These are phyloP conservation scores for Trissolcus japonicus DNA, from an alignment of 2,888 invertebrate genomes.

Conservation along the genomic window DNA sequence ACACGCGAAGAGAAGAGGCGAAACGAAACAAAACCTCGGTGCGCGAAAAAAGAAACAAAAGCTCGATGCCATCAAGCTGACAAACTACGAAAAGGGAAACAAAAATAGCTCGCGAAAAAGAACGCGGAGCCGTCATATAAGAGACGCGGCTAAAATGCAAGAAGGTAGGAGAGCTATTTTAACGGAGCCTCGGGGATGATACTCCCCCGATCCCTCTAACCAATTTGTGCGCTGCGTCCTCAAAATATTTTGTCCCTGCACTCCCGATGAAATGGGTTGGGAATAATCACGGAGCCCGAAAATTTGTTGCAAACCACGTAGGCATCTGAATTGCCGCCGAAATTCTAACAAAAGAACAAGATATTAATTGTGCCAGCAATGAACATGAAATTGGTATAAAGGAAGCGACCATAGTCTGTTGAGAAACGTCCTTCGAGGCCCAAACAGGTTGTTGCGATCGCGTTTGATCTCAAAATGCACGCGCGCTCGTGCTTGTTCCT, in stretches of 20 bases:
- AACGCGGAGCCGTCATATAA: constrained; percentile 19
- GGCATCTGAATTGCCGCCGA: constrained; percentile 69
- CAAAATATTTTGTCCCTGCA: constrained; percentile 48
- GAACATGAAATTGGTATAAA: constrained; percentile 3
- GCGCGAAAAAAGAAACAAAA: constrained; percentile 32
- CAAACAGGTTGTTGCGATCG: constrained; percentile 24
- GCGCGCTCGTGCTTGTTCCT: constrained; percentile 1
- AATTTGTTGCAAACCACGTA: constrained; percentile 68
- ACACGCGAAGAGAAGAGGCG: constrained; percentile 27
- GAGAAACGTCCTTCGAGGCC: constrained; percentile 10
- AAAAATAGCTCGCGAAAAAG: constrained; percentile 36
- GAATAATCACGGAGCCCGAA: constrained; percentile 74
- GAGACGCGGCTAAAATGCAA: constrained; percentile 34
- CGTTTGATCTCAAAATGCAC: constrained; percentile 9
- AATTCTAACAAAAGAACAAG: constrained; percentile 73
- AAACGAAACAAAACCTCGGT: constrained; percentile 23
- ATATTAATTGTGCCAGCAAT: constrained; percentile 68
- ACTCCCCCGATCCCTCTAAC: constrained; percentile 40
- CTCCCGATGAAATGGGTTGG: constrained; percentile 65
- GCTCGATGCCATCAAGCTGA: constrained; percentile 44
- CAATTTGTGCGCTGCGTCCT: constrained; percentile 35
- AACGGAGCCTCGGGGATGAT: constrained; percentile 48
- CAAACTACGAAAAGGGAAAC: constrained; percentile 48
- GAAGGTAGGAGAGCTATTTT: constrained; percentile 51
- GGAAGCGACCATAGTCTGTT: constrained; percentile 10